Conservation (phyloP, 1,140 invertebrate genomes). For the Macrobrachium rosenbergii region DNA sequence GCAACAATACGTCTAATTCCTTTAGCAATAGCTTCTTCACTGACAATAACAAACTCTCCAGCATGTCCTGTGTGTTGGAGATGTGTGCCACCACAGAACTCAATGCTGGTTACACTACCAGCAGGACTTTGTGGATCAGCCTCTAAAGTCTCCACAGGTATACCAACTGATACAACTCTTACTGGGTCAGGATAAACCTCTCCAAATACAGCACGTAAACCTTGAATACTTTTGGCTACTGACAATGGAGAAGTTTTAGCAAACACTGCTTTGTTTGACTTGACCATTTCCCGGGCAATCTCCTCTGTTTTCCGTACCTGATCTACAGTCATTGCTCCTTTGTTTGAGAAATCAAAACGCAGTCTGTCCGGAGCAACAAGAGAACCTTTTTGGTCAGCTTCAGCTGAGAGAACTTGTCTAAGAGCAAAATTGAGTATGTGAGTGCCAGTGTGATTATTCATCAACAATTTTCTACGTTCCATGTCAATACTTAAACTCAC, state of each 20-base stretch:
- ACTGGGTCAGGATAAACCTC: constrained; percentile 99
- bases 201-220: constrained; percentile 97
- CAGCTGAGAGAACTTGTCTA: constrained; percentile 87
- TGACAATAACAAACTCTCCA: constrained; percentile 94
- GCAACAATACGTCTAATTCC: constrained; percentile 98
- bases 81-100: constrained; percentile 99
- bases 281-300: constrained; percentile 83
- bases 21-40: constrained; percentile 99
- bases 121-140: constrained; percentile 84
- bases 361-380: constrained; percentile 96
- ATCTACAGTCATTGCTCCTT: constrained; percentile 87
- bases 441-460: constrained; percentile 99
- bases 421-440: constrained; percentile 97
- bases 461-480: constrained; percentile 84
- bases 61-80: constrained; percentile 90
- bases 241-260: constrained; percentile 88
- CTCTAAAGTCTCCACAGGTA: constrained; percentile 91
- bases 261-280: constrained; percentile 86
- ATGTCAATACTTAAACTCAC: constrained; percentile 87
- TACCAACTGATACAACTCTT: constrained; percentile 93
- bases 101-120: constrained; percentile 92
- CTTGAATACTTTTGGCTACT: constrained; percentile 92
- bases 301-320: constrained; percentile 91
- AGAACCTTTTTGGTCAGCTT: constrained; percentile 97
- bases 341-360: constrained; percentile 98